Percentiles rank a stretch among this genome's conserved stretches.
These are phyloP conservation scores for Carassius carassius DNA, from an alignment of 2,113 vertebrate species.

Conservation along the genomic window DNA sequence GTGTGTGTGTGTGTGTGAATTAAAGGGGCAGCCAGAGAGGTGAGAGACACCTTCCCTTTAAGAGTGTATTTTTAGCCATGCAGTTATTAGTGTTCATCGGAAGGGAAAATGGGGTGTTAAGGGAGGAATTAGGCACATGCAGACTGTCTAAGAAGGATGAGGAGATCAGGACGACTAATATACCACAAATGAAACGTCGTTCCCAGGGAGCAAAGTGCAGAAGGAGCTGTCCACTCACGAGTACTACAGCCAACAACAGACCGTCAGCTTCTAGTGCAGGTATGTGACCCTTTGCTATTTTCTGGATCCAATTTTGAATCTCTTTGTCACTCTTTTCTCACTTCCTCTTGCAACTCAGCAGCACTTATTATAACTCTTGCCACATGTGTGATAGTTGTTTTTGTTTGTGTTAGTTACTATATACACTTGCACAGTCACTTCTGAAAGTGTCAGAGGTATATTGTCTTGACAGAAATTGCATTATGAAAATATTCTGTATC, in stretches of 20 bases:
- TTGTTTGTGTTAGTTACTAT: not conserved
- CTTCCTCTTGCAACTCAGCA: not conserved
- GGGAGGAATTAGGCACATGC: conserved; percentile 61
- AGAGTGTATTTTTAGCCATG: conserved; percentile 69
- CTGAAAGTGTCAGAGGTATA: not conserved
- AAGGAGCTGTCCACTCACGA: conserved; percentile 3
- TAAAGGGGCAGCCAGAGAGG: conserved; percentile 26
- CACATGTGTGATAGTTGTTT: not conserved
- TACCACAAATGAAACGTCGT: conserved; percentile 65
- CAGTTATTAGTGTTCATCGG: conserved; percentile 51
- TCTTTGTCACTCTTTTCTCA: not conserved
- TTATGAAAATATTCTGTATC: not conserved
- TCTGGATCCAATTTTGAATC: not conserved
- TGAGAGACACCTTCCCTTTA: conserved; percentile 64
- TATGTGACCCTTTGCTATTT: conserved; percentile 33
- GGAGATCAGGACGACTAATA: conserved; percentile 63
- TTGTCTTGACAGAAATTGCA: not conserved
- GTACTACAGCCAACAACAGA: conserved; percentile 12
- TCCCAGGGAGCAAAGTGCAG: conserved; percentile 15
- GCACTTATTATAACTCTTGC: not conserved
- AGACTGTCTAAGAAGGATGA: conserved; percentile 66
- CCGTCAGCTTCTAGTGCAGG: conserved; percentile 15
- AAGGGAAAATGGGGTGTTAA: conserved; percentile 55
- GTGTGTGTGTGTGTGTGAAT: conserved; percentile 15
- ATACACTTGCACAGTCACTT: not conserved